phyloP scores from a whole-genome alignment of 2,797 vertebrate genomes.

The Chelidonichthys spinosus region DNA sequence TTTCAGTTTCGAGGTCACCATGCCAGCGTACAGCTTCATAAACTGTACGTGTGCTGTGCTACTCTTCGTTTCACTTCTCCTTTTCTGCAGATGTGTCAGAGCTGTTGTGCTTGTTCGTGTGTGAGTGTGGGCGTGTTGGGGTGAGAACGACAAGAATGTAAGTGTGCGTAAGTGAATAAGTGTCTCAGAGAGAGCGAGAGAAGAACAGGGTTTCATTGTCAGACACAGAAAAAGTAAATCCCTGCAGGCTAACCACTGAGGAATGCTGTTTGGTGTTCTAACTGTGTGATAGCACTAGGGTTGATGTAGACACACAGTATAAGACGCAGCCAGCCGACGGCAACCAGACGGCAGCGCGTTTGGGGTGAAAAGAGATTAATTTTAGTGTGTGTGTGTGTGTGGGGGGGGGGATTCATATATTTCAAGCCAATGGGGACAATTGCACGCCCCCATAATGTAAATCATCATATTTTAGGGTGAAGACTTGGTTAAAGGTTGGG shows the following conservation, averaged over 20 bases:
- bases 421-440: no score
- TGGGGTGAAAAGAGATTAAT: no score
- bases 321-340: no score
- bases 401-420: no score
- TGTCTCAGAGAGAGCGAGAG: slow-evolving; percentile 2
- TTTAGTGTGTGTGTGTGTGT: no score
- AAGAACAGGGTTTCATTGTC: slow-evolving; percentile 69
- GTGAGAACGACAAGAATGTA: slow-evolving; percentile 7
- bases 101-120: background rate
- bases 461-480: no score
- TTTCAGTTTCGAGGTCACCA: background rate
- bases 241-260: slow-evolving; percentile 51
- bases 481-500: no score
- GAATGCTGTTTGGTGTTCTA: slow-evolving; percentile 67
- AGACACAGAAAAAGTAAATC: slow-evolving; percentile 41
- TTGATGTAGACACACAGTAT: slow-evolving; percentile 16
- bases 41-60: no score
- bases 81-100: background rate
- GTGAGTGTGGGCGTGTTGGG: background rate
- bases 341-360: no score
- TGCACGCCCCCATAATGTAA: no score
- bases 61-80: background rate
- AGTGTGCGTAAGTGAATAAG: slow-evolving; percentile 4
- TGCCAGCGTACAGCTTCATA: background rate
- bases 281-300: slow-evolving; percentile 32